Base-by-base conservation (phyloP, 2,888 invertebrate species). In the Hylaea fasciaria region DNA sequence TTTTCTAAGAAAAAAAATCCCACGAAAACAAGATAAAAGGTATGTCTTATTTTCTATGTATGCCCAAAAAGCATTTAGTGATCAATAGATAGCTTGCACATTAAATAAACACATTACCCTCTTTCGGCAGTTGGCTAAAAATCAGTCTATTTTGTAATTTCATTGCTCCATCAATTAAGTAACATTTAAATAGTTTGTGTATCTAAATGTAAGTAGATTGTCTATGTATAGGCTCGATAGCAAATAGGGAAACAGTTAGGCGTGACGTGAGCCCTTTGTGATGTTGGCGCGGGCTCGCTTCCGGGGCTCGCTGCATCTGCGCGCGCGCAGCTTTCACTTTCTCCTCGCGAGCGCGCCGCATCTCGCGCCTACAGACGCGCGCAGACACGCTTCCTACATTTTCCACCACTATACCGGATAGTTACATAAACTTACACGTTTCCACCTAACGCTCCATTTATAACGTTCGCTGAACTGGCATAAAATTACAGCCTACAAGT, bases 241-340 rank as follows among this genome's bases (percentile, higher is more conserved):
- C 22, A 14, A 57, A 52, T 47, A 47, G 43, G 1, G 35, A 52
- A 52, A 32, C 32, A 13, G 48, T 37, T 66, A 67, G 57, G 62
- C 68, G 68, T 80, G 78, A 78, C 74, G 80, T 80, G 74, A 73
- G 73, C 78, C 81, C 82, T 83, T 89, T 88, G 89, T 88, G 79
- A 71, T 76, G 79, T 73, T 64, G 71, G 74, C 72, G 77, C 76
- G 76, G 77, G 82, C 84, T 79, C 76, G 85, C 85, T 91, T 91
- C 91, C 91, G 91, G 89, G 87, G 78, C 86, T 77, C 22, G 45
- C 40, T 57, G 84, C 86, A 87, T 89, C 90, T 90, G 90, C 89
- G 87, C 86, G 60, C 62, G 67, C 83, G 86, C 76, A 72, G 87
- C 91, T 92, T 91, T 92, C 91, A 91, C 91, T 92, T 92, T 92